These are phyloP conservation scores for Calephelis perditalis DNA, from an alignment of 2,888 invertebrate species.

Conservation along the genomic window DNA sequence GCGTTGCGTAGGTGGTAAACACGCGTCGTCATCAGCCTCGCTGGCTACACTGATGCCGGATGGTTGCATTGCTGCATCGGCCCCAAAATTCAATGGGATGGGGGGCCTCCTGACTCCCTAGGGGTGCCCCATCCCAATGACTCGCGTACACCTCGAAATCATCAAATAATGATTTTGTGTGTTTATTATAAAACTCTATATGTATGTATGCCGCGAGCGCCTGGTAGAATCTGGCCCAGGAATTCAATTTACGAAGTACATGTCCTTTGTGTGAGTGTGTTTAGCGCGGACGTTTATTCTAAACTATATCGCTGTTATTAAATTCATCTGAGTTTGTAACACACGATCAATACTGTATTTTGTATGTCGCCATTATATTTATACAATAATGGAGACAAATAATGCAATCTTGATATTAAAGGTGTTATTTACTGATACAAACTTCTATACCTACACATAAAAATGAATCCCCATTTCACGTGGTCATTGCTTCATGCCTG, in stretches of 20 bases:
- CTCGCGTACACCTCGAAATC: conserved; percentile 66
- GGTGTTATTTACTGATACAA: too few relatives aligned
- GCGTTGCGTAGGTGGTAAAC: conserved; percentile 75
- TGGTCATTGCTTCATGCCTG: too few relatives aligned
- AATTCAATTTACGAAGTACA: conserved; percentile 40
- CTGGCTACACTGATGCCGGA: conserved; percentile 73
- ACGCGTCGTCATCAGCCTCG: conserved; percentile 71
- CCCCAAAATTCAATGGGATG: conserved; percentile 44
- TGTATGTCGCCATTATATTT: conserved; percentile 31
- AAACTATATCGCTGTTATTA: conserved; percentile 57
- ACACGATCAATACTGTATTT: conserved; percentile 47
- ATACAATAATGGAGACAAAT: conserved; percentile 26
- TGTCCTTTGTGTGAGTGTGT: conserved; percentile 38
- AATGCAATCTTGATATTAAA: too few relatives aligned
- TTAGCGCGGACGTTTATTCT: conserved; percentile 47
- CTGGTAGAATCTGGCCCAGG: conserved; percentile 31
- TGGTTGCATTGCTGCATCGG: conserved; percentile 61
- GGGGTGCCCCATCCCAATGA: conserved; percentile 55
- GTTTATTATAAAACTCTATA: conserved; percentile 67
- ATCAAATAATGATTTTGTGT: conserved; percentile 76
- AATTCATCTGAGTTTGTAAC: conserved; percentile 49
- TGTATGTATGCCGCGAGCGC: conserved; percentile 28
- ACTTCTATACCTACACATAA: too few relatives aligned
- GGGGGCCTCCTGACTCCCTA: conserved; percentile 39
- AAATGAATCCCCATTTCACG: too few relatives aligned